Evolutionary conservation across 2,888 invertebrate species (phyloP), one percentile per base, ranked within the genome.

Genomic region (Epirrhoe tristata): DNA sequence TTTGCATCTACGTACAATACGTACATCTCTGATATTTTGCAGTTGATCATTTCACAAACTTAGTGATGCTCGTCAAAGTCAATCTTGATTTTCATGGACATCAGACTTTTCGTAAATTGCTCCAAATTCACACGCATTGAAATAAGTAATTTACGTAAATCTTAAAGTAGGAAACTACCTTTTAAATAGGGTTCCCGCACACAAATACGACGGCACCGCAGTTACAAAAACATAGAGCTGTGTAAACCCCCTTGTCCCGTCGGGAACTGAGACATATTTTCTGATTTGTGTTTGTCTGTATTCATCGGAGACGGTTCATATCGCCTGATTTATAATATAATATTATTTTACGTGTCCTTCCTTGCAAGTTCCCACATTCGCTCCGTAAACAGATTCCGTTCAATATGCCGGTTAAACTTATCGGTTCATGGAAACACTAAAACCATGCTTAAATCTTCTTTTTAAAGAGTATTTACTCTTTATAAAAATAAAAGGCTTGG

Each of bases 211-310:
- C 17, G 55, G 55, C 14, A 10, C 17, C 39, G 55, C 17, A 1
- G 17, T 56, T 24, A 56, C 6, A 36, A 24, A 56, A 36, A 8
- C 50, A 17, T 51, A 51, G 17, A 16, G 32, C 16, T 34, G 43
- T 56, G 43, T 39, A 24, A 39, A 39, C 52, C 24, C 8, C 43
- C 17, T 50, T 36, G 6, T 50, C 43, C 46, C 31, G 56, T 6
- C 12, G 56, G 36, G 7, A 36, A 36, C 50, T 32, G 24, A n/a
- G 24, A 39, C 51, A 36, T 58, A 51, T 57, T 57, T 48, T 57
- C 48, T 57, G 46, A 48, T 54, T 31, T 46, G 46, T 46, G n/a
- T 46, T 56, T 31, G 46, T 56, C 39, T 43, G 17, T 17, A 17
- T 51, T 24, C 50, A 51, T 51, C 46, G 31, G 43, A 43, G 43